These are phyloP conservation scores for Salarias fasciatus DNA, from an alignment of 2,797 vertebrate species.

Conservation along the genomic window DNA sequence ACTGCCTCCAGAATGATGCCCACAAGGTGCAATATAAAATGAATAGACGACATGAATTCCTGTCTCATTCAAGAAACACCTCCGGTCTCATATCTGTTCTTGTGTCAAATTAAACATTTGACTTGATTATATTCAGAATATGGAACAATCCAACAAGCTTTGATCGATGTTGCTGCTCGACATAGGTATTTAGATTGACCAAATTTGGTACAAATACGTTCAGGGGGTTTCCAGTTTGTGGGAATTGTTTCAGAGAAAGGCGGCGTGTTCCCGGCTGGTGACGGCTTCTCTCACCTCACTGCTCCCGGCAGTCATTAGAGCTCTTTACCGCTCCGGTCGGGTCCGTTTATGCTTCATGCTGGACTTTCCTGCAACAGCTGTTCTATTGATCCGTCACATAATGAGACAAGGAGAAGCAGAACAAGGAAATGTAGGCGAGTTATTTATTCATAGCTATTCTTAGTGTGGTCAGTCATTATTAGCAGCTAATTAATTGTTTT, in stretches of 20 bases:
- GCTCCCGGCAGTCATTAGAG: conserved; percentile 38
- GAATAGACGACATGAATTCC: too few species aligned
- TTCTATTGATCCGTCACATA: conserved; percentile 22
- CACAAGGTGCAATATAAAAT: too few species aligned
- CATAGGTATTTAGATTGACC: conserved; percentile 24
- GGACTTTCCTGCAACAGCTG: conserved; percentile 14
- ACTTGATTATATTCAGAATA: not conserved
- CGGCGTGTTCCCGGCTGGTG: conserved; percentile 44
- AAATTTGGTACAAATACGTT: conserved; percentile 11
- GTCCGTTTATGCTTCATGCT: not conserved
- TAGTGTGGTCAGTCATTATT: conserved; percentile 1
- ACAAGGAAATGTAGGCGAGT: not conserved
- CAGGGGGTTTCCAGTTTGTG: conserved; percentile 31
- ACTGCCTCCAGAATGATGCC: too few species aligned
- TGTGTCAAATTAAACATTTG: conserved; percentile 1
- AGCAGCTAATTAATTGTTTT: not conserved
- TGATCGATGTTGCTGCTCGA: conserved; percentile 27
- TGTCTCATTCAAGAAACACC: too few species aligned
- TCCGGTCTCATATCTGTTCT: too few species aligned
- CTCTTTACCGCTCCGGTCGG: not conserved
- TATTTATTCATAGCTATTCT: conserved; percentile 17
- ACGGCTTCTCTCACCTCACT: conserved; percentile 33
- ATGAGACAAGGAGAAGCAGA: not conserved
- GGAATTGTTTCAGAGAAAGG: conserved; percentile 19
- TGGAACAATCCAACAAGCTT: not conserved